phyloP scores from a whole-genome alignment of 2,797 vertebrate genomes.

The Babyrousa celebensis region DNA sequence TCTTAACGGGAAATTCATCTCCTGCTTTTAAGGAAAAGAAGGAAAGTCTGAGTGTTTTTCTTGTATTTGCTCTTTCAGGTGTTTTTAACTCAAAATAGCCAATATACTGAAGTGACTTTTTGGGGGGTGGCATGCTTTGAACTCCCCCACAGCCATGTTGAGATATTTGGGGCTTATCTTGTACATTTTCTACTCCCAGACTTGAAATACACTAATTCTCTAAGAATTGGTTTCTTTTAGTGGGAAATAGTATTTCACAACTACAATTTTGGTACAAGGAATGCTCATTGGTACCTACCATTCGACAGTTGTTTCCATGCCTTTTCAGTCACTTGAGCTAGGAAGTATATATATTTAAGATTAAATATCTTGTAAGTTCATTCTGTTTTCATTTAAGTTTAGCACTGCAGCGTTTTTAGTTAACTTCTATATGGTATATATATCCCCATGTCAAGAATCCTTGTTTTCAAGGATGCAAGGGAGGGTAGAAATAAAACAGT shows the following conservation, averaged over 20 bases:
- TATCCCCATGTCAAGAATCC: not conserved
- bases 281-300: not conserved
- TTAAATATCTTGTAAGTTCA: constrained; percentile 33
- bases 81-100: not conserved
- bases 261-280: not conserved
- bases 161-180: not conserved
- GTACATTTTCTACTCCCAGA: not conserved
- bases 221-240: constrained; percentile 25
- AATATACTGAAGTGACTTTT: not conserved
- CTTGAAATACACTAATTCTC: not conserved
- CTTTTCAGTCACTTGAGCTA: not conserved
- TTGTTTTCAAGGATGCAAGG: not conserved
- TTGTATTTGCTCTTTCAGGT: not conserved
- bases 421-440: not conserved
- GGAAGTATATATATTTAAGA: not conserved
- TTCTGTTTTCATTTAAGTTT: not conserved
- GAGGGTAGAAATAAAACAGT: not conserved
- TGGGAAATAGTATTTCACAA: constrained; percentile 19
- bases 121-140: not conserved
- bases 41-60: not conserved
- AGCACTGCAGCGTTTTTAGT: not conserved
- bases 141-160: not conserved
- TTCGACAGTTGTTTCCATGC: not conserved
- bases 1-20: no score
- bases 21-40: no score